These are phyloP conservation scores for Ryuthela nishihirai DNA, from an alignment of 2,888 invertebrate genomes.

Conservation along the genomic window DNA sequence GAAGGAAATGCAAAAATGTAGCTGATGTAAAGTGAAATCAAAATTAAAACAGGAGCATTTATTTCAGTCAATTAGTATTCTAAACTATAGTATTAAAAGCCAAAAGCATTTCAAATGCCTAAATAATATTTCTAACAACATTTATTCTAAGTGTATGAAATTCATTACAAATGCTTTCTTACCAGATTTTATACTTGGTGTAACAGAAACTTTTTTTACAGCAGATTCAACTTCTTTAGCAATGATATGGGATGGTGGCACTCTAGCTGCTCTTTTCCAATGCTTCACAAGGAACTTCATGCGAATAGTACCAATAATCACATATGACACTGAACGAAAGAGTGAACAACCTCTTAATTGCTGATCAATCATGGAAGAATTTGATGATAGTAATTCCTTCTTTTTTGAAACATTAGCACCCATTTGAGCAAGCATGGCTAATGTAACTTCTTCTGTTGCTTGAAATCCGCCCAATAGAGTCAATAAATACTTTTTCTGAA, in stretches of 20 bases:
- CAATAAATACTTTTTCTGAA: slow-evolving; percentile 84
- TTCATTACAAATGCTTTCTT: too few species aligned
- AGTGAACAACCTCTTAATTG: not conserved
- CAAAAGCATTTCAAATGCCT: too few species aligned
- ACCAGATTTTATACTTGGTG: too few species aligned
- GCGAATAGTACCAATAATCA: slow-evolving; percentile 60
- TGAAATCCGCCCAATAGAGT: slow-evolving; percentile 63
- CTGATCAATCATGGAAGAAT: not conserved
- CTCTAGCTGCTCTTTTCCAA: slow-evolving; percentile 52
- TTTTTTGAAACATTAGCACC: slow-evolving; percentile 43
- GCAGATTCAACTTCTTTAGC: slow-evolving; percentile 13
- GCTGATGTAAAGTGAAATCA: too few species aligned
- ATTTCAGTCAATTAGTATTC: too few species aligned
- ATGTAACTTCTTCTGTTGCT: slow-evolving; percentile 54
- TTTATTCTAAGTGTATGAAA: too few species aligned
- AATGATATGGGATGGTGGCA: slow-evolving; percentile 12
- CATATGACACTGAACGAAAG: slow-evolving; percentile 57
- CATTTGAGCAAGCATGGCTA: slow-evolving; percentile 52
- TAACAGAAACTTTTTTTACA: not conserved
- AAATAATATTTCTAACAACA: too few species aligned
- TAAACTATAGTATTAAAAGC: too few species aligned
- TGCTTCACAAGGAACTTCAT: slow-evolving; percentile 64
- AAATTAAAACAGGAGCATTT: too few species aligned
- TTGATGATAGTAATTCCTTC: slow-evolving; percentile 1
- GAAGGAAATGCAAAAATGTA: too few species aligned